phyloP scores from a whole-genome alignment of 2,113 vertebrate species.

The Oreocharis arfaki region DNA sequence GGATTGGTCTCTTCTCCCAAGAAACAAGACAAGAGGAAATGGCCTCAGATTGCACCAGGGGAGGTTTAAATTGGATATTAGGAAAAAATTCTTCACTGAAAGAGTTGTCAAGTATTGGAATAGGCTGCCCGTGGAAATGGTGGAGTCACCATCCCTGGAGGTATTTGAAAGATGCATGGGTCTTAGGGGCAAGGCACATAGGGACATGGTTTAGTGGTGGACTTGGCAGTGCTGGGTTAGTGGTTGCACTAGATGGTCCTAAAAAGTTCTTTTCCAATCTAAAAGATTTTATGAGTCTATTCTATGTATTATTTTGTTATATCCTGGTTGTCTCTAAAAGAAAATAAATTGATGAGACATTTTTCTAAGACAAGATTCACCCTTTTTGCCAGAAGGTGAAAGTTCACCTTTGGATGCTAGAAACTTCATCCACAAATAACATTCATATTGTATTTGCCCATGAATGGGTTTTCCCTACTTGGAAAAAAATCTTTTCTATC shows the following conservation, averaged over 20 bases:
- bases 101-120: not conserved
- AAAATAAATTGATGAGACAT: not conserved
- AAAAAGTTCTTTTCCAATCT: not conserved
- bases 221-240: not conserved
- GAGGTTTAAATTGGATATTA: not conserved
- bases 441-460: conserved; percentile 41
- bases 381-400: not conserved
- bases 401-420: conserved; percentile 30
- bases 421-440: conserved; percentile 36
- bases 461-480: conserved; percentile 29
- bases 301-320: not conserved
- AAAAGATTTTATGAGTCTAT: not conserved
- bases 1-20: fast-evolving
- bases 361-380: not conserved
- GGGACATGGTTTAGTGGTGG: not conserved
- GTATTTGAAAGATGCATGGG: not conserved
- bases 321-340: not conserved
- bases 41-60: not conserved
- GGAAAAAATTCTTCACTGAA: not conserved
- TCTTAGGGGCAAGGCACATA: not conserved
- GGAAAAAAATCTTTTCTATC: conserved; percentile 35
- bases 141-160: not conserved
- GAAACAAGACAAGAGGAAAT: not conserved
- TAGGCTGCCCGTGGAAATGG: not conserved
- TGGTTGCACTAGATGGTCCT: not conserved